Conservation (phyloP, 2,888 invertebrate genomes). For the Dyspetes luteomarginatus region DNA sequence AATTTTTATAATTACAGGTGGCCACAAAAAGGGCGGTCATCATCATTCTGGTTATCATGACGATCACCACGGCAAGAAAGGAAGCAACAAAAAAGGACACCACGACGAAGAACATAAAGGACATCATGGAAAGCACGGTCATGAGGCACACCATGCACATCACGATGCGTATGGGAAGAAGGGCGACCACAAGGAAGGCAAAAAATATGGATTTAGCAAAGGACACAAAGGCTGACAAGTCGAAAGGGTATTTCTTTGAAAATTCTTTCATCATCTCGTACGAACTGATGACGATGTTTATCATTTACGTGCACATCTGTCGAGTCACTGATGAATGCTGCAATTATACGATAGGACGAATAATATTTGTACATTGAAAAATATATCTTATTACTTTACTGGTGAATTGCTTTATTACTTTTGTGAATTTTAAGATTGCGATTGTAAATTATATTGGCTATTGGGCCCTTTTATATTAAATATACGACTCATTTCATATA, state of each 20-base stretch:
- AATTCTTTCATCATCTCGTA: not conserved
- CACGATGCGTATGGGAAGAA: constrained; percentile 86
- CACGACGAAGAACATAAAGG: constrained; percentile 88
- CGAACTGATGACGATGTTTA: not conserved
- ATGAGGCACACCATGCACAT: constrained; percentile 86
- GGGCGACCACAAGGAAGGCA: constrained; percentile 85
- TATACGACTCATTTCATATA: not conserved
- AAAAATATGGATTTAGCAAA: constrained; percentile 80
- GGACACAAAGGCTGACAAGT: constrained; percentile 65
- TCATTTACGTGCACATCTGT: constrained; percentile 48
- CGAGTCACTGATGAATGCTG: constrained; percentile 18
- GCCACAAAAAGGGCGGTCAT: constrained; percentile 87
- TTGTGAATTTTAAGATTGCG: not conserved
- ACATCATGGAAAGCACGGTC: constrained; percentile 86
- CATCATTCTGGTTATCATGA: constrained; percentile 87
- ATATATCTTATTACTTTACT: constrained; percentile 50
- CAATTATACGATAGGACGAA: constrained; percentile 28
- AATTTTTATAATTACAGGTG: too few relatives aligned
- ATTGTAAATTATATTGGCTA: not conserved
- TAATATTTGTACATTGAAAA: constrained; percentile 42
- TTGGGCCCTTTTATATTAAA: not conserved
- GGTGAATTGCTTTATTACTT: not conserved
- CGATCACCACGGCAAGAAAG: constrained; percentile 87
- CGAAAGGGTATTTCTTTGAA: not conserved
- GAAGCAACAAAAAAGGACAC: constrained; percentile 87